Evolutionary conservation across 2,113 vertebrate genomes (phyloP).

Genomic region (Acinonyx jubatus): DNA sequence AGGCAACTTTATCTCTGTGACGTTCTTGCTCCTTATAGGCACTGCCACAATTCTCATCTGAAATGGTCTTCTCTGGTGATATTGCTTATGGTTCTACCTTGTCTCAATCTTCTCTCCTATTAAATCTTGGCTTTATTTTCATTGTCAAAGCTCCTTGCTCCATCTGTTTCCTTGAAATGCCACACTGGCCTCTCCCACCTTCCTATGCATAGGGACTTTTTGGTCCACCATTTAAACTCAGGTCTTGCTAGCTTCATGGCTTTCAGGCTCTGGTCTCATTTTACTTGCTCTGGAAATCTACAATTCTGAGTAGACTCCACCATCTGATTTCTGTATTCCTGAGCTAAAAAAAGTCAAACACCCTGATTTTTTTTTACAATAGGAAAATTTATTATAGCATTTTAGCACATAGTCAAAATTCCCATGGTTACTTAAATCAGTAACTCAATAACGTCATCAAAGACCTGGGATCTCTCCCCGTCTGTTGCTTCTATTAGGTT

Average conservation of each 20-base stretch:
- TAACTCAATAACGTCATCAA: not conserved
- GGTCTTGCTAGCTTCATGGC: not conserved
- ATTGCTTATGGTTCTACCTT: not conserved
- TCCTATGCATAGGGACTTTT: not conserved
- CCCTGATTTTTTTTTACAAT: not conserved
- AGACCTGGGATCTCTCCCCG: not conserved
- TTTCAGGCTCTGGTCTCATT: not conserved
- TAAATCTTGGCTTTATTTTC: not conserved
- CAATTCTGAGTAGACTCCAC: not conserved
- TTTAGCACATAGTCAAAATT: not conserved
- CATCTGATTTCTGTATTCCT: not conserved
- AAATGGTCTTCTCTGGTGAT: not conserved
- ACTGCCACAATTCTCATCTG: not conserved
- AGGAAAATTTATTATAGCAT: not conserved
- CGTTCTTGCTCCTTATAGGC: not conserved
- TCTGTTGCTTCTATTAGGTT: not conserved
- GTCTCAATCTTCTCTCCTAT: not conserved
- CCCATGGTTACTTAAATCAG: not conserved
- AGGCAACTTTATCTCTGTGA: not conserved
- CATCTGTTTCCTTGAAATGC: not conserved
- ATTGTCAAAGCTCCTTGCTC: not conserved
- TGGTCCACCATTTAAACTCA: not conserved
- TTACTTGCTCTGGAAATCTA: not conserved
- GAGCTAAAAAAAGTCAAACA: not conserved
- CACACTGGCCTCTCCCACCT: not conserved